phyloP scores from a whole-genome alignment of 2,797 vertebrate species.

The Hoplostethus atlanticus region DNA sequence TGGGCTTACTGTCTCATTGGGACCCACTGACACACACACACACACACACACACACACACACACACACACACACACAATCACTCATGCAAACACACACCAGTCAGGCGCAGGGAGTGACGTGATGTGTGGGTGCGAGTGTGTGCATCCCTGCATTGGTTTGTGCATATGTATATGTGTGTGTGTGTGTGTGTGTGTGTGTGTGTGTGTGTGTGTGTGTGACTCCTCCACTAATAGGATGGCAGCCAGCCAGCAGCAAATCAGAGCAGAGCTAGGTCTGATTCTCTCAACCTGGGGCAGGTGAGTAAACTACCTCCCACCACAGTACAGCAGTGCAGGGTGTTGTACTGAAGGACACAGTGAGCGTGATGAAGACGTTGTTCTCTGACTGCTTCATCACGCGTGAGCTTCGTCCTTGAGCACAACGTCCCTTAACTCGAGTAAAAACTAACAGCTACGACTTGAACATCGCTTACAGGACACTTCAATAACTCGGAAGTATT shows the following conservation, averaged over 20 bases:
- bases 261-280: slow-evolving; percentile 16
- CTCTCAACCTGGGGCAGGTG: slow-evolving; percentile 26
- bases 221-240: slow-evolving; percentile 67
- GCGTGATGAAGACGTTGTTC: too few species aligned
- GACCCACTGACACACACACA: neutral
- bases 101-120: too few species aligned
- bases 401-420: neutral
- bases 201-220: slow-evolving; percentile 58
- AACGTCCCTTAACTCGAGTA: too few species aligned
- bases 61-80: slow-evolving; percentile 3
- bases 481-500: too few species aligned
- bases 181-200: slow-evolving; percentile 7
- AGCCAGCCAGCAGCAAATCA: slow-evolving; percentile 48
- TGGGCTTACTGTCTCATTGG: too few species aligned
- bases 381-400: too few species aligned
- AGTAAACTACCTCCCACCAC: slow-evolving; percentile 32
- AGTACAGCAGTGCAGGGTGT: too few species aligned
- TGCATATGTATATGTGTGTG: slow-evolving; percentile 13
- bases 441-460: too few species aligned
- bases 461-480: too few species aligned
- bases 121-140: slow-evolving; percentile 1
- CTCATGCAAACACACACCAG: slow-evolving; percentile 1
- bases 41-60: slow-evolving; percentile 8
- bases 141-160: neutral
- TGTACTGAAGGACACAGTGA: too few species aligned